These are phyloP conservation scores for Ptilonorhynchus violaceus DNA, from an alignment of 2,113 vertebrate species.

Conservation along the genomic window DNA sequence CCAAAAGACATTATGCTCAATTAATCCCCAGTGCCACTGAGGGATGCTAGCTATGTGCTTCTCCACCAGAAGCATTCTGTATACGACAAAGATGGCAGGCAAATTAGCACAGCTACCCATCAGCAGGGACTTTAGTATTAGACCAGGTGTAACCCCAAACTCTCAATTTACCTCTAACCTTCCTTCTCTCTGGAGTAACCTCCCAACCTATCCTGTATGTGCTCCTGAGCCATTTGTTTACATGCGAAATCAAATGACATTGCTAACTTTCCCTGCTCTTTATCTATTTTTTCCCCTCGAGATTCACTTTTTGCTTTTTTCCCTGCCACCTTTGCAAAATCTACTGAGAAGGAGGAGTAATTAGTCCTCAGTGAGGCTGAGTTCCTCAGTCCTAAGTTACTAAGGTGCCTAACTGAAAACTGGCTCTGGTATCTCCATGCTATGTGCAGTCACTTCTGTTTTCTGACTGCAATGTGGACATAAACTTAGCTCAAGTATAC, in stretches of 20 bases:
- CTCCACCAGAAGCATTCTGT: neutral
- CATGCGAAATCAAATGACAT: neutral
- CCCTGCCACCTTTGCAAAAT: neutral
- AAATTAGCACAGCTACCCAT: neutral
- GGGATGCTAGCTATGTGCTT: neutral
- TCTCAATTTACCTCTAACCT: neutral
- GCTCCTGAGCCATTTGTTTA: neutral
- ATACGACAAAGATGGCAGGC: neutral
- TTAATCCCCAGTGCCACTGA: neutral
- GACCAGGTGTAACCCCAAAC: neutral
- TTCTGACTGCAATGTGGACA: neutral
- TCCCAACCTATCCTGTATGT: neutral
- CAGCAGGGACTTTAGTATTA: neutral
- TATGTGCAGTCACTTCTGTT: neutral
- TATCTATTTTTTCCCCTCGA: neutral
- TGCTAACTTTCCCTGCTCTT: neutral
- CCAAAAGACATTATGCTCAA: constrained; percentile 17
- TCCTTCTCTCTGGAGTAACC: neutral
- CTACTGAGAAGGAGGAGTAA: neutral
- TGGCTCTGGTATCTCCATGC: neutral
- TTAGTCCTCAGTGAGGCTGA: neutral
- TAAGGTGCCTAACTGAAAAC: neutral
- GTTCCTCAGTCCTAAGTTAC: neutral
- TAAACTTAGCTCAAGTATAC: neutral
- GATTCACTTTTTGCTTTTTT: neutral